phyloP scores from a whole-genome alignment of 2,888 invertebrate species.

The Adelphocoris suturalis region DNA sequence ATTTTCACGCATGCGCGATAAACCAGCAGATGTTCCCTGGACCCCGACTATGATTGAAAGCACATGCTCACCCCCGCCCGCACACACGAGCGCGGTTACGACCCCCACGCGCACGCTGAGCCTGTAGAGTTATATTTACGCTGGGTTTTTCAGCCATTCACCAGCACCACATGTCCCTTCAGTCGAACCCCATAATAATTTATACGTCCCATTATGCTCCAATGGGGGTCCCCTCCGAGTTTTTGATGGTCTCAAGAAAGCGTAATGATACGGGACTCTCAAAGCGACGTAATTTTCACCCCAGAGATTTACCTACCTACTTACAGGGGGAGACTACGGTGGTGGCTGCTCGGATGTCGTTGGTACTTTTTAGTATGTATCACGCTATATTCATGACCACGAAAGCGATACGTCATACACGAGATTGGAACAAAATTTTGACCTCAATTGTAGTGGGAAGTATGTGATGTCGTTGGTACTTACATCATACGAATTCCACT shows the following conservation, averaged over 20 bases:
- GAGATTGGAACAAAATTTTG: no score
- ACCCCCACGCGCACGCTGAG: neutral
- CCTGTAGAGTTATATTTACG: slow-evolving; percentile 3
- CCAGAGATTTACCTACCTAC: neutral
- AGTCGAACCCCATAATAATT: neutral
- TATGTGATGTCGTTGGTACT: no score
- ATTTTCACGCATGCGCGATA: slow-evolving; percentile 2
- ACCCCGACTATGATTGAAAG: neutral
- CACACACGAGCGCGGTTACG: neutral
- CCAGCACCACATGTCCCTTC: slow-evolving; percentile 11
- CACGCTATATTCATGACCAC: no score
- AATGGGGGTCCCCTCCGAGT: slow-evolving; percentile 24
- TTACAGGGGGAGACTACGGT: no score
- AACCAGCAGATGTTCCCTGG: neutral
- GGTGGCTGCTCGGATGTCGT: no score
- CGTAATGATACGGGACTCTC: slow-evolving; percentile 22
- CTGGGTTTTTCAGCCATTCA: slow-evolving; percentile 13
- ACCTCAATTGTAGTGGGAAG: no score
- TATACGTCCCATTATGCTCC: slow-evolving; percentile 27
- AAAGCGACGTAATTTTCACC: neutral
- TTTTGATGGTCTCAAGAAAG: slow-evolving; percentile 22
- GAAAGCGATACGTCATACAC: no score
- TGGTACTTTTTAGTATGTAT: no score
- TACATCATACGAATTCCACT: no score
- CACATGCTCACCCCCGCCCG: slow-evolving; percentile 28